phyloP scores from a whole-genome alignment of 2,888 invertebrate species.

The Lordiphosa andalusiaca region DNA sequence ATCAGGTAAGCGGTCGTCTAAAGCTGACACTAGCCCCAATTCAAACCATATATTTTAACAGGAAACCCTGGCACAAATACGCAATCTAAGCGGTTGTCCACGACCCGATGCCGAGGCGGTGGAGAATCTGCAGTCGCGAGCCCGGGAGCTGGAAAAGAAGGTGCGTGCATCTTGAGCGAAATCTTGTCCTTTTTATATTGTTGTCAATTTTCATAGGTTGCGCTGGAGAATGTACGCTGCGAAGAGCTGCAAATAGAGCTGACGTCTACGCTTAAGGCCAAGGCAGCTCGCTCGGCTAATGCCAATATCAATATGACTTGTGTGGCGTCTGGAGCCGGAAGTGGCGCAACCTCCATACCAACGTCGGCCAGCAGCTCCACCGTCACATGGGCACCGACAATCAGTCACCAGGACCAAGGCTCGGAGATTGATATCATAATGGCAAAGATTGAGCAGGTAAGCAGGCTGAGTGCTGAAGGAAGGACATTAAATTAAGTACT shows the following conservation, averaged over 20 bases:
- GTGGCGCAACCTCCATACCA: conserved; percentile 60
- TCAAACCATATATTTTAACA: conserved; percentile 58
- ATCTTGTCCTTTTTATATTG: too few relatives aligned
- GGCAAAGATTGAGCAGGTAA: conserved; percentile 93
- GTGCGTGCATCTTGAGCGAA: conserved; percentile 79
- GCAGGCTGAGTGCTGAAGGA: conserved; percentile 15
- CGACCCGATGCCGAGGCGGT: conserved; percentile 84
- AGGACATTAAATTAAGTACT: too few relatives aligned
- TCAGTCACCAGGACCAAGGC: conserved; percentile 82
- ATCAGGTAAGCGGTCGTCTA: conserved; percentile 80
- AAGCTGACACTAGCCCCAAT: background rate
- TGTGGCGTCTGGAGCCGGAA: conserved; percentile 62
- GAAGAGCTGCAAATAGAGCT: conserved; percentile 95
- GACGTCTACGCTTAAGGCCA: conserved; percentile 85
- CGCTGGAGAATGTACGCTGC: conserved; percentile 87
- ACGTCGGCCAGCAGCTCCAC: conserved; percentile 76
- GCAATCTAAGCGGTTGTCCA: conserved; percentile 81
- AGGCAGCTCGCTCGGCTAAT: conserved; percentile 78
- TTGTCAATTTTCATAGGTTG: conserved; percentile 80
- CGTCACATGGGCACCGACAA: conserved; percentile 80
- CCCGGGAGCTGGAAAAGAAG: conserved; percentile 95
- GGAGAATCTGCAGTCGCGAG: conserved; percentile 89
- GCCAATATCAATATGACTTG: conserved; percentile 21
- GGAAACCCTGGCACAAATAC: conserved; percentile 87
- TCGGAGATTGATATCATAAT: conserved; percentile 95